These are phyloP conservation scores for Lepus townsendii DNA, from an alignment of 2,797 vertebrate genomes.

Conservation along the genomic window DNA sequence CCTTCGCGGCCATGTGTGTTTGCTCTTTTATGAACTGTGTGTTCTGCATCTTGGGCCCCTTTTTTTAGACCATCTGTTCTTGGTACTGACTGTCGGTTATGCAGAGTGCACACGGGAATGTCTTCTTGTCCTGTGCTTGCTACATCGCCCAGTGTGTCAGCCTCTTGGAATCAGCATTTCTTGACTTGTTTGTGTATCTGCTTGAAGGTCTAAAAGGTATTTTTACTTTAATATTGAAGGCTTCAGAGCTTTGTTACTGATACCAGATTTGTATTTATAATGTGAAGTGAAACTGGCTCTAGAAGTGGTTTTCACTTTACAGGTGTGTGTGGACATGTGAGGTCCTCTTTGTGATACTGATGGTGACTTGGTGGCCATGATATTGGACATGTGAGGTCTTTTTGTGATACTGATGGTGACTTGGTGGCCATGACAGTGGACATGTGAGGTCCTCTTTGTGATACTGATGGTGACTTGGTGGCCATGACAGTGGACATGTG, in stretches of 20 bases:
- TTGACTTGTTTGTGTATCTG: not conserved
- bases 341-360: not conserved
- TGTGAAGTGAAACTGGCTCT: not conserved
- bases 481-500: too few species aligned
- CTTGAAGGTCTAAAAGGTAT: not conserved
- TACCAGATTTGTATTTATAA: not conserved
- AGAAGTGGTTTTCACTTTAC: not conserved
- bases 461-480: too few species aligned
- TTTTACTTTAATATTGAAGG: not conserved
- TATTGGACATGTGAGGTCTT: too few species aligned
- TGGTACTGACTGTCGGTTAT: too few species aligned
- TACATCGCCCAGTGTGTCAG: not conserved
- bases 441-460: too few species aligned
- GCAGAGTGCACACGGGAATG: too few species aligned
- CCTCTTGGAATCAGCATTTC: not conserved
- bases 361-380: not conserved
- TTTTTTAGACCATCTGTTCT: too few species aligned
- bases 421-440: too few species aligned
- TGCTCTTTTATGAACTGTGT: not conserved
- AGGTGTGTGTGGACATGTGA: not conserved
- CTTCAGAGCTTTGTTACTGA: not conserved
- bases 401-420: too few species aligned
- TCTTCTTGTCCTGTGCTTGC: not conserved
- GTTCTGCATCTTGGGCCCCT: not conserved
- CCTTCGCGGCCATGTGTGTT: not conserved